Percentiles rank a stretch among this genome's conserved stretches.
phyloP scores from a whole-genome alignment of 2,888 invertebrate genomes.

The Scelioninae gen. 1 region DNA sequence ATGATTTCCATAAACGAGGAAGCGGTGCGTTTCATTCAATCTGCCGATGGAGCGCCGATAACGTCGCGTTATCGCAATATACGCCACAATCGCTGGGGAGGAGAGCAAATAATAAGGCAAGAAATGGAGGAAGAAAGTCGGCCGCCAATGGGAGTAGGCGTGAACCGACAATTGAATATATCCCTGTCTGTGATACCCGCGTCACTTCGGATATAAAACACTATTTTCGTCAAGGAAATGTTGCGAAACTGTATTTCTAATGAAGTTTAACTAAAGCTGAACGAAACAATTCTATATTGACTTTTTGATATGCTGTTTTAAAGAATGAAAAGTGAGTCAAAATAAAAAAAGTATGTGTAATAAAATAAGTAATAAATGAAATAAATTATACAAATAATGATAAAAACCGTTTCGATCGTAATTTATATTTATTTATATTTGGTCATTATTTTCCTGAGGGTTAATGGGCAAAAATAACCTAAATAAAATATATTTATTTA shows the following conservation, averaged over 20 bases:
- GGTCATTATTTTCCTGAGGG: too few species aligned
- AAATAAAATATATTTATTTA: too few species aligned
- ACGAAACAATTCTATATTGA: too few species aligned
- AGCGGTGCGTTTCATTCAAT: conserved; percentile 76
- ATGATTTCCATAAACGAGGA: conserved; percentile 77
- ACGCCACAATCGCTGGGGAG: conserved; percentile 42
- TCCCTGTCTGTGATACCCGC: conserved; percentile 57
- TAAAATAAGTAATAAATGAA: too few species aligned
- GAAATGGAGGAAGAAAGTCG: conserved; percentile 63
- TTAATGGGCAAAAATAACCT: too few species aligned
- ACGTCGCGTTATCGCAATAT: conserved; percentile 68
- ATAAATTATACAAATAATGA: too few species aligned
- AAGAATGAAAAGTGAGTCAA: too few species aligned
- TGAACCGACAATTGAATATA: conserved; percentile 72
- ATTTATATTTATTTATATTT: too few species aligned
- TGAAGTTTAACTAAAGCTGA: too few species aligned
- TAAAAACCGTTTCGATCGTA: too few species aligned
- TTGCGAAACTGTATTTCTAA: conserved; percentile 42
- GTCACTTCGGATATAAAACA: conserved; percentile 47
- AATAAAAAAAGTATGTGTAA: too few species aligned
- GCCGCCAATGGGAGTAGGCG: conserved; percentile 68
- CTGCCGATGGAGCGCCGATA: conserved; percentile 69
- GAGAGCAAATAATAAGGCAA: conserved; percentile 65
- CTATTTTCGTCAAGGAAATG: conserved; percentile 49
- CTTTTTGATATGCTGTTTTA: too few species aligned